Base-by-base conservation (phyloP, 2,113 vertebrate species). In the Antennarius striatus region DNA sequence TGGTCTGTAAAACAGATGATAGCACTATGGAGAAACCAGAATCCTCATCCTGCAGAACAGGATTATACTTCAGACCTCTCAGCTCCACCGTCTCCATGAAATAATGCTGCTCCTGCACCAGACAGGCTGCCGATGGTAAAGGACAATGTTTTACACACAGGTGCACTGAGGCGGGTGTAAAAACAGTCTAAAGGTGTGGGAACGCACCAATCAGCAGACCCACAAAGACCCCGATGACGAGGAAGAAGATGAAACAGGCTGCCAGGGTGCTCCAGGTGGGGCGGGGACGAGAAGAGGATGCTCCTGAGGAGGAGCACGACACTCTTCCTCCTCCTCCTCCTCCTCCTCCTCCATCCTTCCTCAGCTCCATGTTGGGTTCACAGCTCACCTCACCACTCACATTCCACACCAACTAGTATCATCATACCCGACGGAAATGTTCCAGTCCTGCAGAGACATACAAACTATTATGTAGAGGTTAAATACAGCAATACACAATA, bases 51-150 rank as follows among this genome's bases (percentile, higher is more conserved):
- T 91, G 92, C 30, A 99, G 82, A 43, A 85, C 90, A 39, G 82
- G 32, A 9, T 91, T 77, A 61, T 95, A 98, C 0, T 53, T 67
- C 53, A 99, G 91, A 3, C 96, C 97, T 11, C 40, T 89, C 68
- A 99, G 84, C 84, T 95, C 91, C 14, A 94, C 93, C 0, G 90
- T 95, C 68, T 93, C 92, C 88, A 91, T 84, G 64, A 91, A 93
- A 74, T 83, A 73, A 68, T 88, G 87, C 51, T 92, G 82, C 80
- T 93, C 91, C 81, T 89, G 80, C 67, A 90, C 82, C 10, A 92
- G 40, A 56, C 90, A 92, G 2, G 82, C 93, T 94, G 72, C 56
- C 0, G 39, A 56, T 2, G n/a, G 71, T 15, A 63, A 13, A 58
- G n/a, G 3, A 39, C 11, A 46, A 32, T n/a, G 5, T 42, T 5